phyloP scores from a whole-genome alignment of 2,113 vertebrate genomes.

The Eulemur macaco region DNA sequence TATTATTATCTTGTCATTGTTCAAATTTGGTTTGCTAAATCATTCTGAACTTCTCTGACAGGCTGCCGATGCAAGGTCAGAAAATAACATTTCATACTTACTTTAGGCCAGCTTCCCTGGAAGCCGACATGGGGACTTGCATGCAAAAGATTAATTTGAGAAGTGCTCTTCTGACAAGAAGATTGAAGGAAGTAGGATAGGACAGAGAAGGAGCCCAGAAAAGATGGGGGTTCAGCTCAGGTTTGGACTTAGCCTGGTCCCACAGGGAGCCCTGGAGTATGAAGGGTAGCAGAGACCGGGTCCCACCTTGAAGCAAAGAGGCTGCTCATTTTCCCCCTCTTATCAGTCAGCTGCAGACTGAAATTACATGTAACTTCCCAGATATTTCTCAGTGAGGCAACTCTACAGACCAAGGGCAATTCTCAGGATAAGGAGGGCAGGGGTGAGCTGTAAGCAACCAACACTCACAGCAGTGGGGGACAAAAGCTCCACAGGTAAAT shows the following conservation, averaged over 20 bases:
- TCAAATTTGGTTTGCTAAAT: slow-evolving; percentile 62
- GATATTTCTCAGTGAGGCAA: not conserved
- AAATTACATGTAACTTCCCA: not conserved
- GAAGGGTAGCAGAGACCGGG: not conserved
- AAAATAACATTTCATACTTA: slow-evolving; percentile 52
- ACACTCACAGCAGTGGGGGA: not conserved
- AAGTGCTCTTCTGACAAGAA: not conserved
- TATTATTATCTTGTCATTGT: slow-evolving; percentile 58
- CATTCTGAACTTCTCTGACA: not conserved
- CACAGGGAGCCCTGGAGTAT: too few species aligned
- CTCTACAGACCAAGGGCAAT: not conserved
- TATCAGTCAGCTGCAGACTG: not conserved
- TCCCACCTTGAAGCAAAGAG: not conserved
- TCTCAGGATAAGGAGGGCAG: not conserved
- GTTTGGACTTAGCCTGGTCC: not conserved
- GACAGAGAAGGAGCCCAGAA: not conserved
- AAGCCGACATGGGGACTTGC: not conserved
- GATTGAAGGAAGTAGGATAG: not conserved
- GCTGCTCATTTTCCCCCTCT: not conserved
- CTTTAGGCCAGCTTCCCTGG: not conserved
- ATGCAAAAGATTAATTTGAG: not conserved
- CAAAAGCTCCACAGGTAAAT: not conserved
- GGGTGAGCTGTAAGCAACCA: not conserved
- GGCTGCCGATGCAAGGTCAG: slow-evolving; percentile 18
- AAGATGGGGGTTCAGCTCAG: not conserved